Conservation (phyloP, 2,797 vertebrate species). For the Pseudomugil gertrudae region DNA sequence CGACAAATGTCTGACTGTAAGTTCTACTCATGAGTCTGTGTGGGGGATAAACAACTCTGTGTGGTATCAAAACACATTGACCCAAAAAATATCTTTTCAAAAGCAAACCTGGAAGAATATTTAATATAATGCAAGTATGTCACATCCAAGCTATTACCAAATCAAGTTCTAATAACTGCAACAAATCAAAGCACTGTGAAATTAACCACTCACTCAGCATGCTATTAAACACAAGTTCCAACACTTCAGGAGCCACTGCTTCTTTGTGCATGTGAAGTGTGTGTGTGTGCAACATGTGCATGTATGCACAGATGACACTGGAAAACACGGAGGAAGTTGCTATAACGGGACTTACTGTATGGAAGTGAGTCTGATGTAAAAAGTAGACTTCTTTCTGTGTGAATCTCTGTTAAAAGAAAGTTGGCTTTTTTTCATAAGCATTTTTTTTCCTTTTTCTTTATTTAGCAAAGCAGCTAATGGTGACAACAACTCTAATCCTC, state of each 20-base stretch:
- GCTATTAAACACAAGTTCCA: conserved; percentile 65
- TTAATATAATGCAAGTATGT: conserved; percentile 71
- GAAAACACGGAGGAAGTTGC: conserved; percentile 47
- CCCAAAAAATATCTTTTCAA: conserved; percentile 62
- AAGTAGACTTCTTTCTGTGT: conserved; percentile 54
- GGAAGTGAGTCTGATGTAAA: conserved; percentile 60
- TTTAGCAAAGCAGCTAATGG: conserved; percentile 46
- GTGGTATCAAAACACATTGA: conserved; percentile 65
- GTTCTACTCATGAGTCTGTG: conserved; percentile 39
- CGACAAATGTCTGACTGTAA: conserved; percentile 57
- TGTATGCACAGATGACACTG: conserved; percentile 25
- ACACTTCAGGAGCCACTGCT: conserved; percentile 41
- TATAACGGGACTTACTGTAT: conserved; percentile 19
- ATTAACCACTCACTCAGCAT: conserved; percentile 74
- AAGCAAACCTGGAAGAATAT: conserved; percentile 68
- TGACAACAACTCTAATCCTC: conserved; percentile 38
- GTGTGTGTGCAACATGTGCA: conserved; percentile 33
- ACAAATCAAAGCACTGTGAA: conserved; percentile 79
- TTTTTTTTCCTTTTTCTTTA: conserved; percentile 28
- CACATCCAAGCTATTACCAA: conserved; percentile 74
- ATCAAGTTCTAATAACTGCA: conserved; percentile 74
- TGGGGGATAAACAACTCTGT: conserved; percentile 43
- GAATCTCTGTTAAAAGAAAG: conserved; percentile 51
- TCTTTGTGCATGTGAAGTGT: conserved; percentile 37
- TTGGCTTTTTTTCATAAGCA: conserved; percentile 32